Conservation (phyloP, 1,140 invertebrate species). For the Microplitis mediator region DNA sequence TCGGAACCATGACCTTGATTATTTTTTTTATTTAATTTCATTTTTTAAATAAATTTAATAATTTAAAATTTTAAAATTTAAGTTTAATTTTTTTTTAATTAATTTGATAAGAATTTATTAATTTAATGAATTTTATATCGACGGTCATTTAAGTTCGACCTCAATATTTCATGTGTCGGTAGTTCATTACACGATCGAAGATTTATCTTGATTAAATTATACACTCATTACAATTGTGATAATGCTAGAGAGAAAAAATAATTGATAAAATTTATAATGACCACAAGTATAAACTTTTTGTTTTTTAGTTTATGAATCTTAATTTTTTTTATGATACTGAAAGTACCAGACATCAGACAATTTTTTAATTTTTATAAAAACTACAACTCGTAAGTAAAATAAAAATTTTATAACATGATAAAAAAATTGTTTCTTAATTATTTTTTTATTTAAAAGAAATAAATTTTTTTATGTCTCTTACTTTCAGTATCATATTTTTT, state of each 20-base stretch:
- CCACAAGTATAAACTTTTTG: background rate
- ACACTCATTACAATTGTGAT: background rate
- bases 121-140: background rate
- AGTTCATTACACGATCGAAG: background rate
- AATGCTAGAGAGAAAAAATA: background rate
- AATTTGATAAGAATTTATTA: background rate
- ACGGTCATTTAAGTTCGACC: background rate
- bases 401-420: too few species aligned
- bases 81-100: background rate
- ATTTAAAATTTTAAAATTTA: background rate
- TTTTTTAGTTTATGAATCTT: background rate
- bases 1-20: slow-evolving; percentile 3
- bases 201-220: background rate
- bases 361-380: too few species aligned
- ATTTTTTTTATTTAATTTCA: background rate
- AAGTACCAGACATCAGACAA: too few species aligned
- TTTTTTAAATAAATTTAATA: background rate
- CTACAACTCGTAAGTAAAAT: too few species aligned
- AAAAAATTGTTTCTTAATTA: too few species aligned
- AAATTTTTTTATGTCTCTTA: too few species aligned
- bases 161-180: background rate
- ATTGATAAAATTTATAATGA: background rate
- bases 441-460: too few species aligned
- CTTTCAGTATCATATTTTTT: too few species aligned
- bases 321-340: too few species aligned